Conservation (phyloP, 2,113 vertebrate genomes). For the Platysternon megacephalum region DNA sequence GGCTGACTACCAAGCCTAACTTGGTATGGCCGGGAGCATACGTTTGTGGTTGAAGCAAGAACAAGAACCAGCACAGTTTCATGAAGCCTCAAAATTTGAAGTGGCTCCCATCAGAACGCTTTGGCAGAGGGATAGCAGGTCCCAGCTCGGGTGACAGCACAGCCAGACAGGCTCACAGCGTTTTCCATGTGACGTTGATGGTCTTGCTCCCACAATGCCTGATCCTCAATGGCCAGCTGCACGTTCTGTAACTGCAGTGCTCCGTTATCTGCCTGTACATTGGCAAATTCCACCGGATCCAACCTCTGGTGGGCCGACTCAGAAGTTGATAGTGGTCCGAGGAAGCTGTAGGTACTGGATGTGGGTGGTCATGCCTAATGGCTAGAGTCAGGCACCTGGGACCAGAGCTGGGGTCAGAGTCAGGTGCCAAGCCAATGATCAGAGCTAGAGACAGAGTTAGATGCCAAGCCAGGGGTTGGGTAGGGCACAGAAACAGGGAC, state of each 20-base stretch:
- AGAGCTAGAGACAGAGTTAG: neutral
- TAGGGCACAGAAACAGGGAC: neutral
- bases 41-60: neutral
- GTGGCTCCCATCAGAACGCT: neutral
- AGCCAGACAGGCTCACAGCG: neutral
- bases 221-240: neutral
- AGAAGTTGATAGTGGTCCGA: neutral
- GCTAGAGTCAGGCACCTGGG: neutral
- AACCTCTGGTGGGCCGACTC: neutral
- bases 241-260: neutral
- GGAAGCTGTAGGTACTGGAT: neutral
- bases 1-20: neutral
- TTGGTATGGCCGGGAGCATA: neutral
- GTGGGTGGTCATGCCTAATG: neutral
- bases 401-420: neutral
- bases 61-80: neutral
- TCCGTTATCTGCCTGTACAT: neutral
- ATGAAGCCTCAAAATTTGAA: neutral
- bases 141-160: neutral
- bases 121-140: neutral
- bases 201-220: neutral
- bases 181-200: neutral
- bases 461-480: neutral
- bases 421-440: neutral
- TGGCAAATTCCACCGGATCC: neutral